A percentile compares a stretch with the other conserved stretches of the same genome.
phyloP scores from a whole-genome alignment of 2,113 vertebrate species.

The Gallinago paraguaiae region DNA sequence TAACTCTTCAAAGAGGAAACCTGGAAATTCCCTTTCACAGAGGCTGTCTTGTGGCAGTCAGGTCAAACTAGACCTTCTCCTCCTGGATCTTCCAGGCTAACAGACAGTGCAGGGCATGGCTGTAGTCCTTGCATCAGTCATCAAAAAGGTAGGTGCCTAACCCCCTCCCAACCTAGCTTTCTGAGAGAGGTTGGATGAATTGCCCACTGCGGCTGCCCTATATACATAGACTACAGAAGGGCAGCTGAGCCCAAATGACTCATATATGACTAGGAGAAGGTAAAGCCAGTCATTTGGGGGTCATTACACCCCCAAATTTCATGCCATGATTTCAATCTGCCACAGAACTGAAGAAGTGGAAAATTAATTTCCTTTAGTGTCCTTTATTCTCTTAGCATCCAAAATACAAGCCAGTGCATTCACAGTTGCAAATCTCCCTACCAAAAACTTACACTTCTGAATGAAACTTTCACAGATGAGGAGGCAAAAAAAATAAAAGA shows the following conservation, averaged over 20 bases:
- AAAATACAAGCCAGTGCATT: neutral
- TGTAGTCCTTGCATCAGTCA: neutral
- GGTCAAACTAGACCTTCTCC: neutral
- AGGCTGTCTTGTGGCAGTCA: neutral
- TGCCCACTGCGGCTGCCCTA: accelerated
- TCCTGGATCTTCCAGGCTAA: neutral
- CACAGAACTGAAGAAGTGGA: neutral
- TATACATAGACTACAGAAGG: neutral
- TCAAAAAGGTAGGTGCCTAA: neutral
- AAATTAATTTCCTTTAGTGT: neutral
- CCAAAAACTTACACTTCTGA: neutral
- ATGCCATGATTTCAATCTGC: neutral
- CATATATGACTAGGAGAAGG: neutral
- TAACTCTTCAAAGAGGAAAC: neutral
- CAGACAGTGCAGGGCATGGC: neutral
- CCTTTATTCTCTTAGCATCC: neutral
- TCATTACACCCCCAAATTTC: neutral
- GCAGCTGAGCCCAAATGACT: neutral
- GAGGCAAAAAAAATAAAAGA: neutral
- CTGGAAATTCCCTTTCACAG: neutral
- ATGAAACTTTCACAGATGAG: neutral
- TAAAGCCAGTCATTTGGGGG: neutral
- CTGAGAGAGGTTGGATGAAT: neutral
- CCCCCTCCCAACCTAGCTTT: neutral
- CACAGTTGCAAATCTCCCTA: neutral